Base-by-base conservation (phyloP, 2,888 invertebrate genomes). In the Aelia acuminata region DNA sequence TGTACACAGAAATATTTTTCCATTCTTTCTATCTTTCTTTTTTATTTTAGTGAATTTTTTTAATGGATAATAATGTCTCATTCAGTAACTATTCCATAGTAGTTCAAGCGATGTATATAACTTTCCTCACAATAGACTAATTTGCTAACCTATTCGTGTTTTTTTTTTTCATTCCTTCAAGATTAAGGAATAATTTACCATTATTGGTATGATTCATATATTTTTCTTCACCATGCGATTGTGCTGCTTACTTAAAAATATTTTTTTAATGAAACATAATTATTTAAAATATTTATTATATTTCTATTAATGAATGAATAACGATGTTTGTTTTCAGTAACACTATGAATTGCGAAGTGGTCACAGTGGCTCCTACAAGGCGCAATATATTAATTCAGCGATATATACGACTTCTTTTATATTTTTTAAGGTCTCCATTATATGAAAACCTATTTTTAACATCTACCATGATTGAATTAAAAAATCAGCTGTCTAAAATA, bases 351-450 rank as follows among this genome's bases (percentile, higher is more conserved):
- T 80, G n/a, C 43, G 80, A 80, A 43, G 80, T 39, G 20, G 18
- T 80, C 39, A n/a, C 43, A 22, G 80, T 80, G 22, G 26, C 18
- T n/a, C 80, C 80, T 43, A 43, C 39, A n/a, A 80, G 43, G 13
- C 39, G 43, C 11, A 80, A 80, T 80, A 80, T 80, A n/a, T 43
- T 80, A 11, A 43, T 80, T 4, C 80, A 80, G 20, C 39, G 80
- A 13, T 80, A 80, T 43, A 43, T 35, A 43, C 80, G 80, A 7
- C 80, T 80, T 43, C 80, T 80, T 80, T 80, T 80, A 43, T 80
- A 80, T 43, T 80, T 80, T 10, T 43, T 80, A 80, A 80, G 43
- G 11, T 80, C 80, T 2, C 80, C 80, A 18, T 43, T 80, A 11
- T 80, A 80, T 80, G 80, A 80, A 43, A 31, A 80, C 22, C 8